phyloP scores from a whole-genome alignment of 2,888 invertebrate species.

The Mamestra brassicae region DNA sequence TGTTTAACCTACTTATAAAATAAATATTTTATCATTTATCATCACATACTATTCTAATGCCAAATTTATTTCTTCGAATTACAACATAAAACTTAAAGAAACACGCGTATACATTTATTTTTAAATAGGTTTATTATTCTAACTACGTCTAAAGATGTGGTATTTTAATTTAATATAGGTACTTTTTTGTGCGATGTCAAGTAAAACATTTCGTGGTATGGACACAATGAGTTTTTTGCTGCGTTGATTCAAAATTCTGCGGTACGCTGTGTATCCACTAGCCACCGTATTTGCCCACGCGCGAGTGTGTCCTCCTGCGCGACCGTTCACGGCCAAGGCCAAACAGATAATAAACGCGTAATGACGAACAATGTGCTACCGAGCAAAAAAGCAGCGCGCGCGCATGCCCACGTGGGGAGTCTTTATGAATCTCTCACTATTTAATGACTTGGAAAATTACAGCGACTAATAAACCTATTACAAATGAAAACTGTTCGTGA shows the following conservation, averaged over 20 bases:
- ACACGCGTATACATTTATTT: constrained; percentile 37
- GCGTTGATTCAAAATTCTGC: constrained; percentile 73
- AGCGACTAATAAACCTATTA: constrained; percentile 74
- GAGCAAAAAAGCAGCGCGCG: constrained; percentile 80
- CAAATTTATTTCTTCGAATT: constrained; percentile 50
- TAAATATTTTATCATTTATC: too few relatives aligned
- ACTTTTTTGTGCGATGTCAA: constrained; percentile 62
- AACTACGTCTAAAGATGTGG: constrained; percentile 56
- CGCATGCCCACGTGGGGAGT: constrained; percentile 84
- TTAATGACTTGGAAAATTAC: constrained; percentile 88
- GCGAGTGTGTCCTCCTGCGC: constrained; percentile 79
- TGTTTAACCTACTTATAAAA: too few relatives aligned
- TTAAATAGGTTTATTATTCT: constrained; percentile 58
- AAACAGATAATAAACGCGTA: constrained; percentile 86
- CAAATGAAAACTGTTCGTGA: constrained; percentile 76
- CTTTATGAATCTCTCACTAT: constrained; percentile 82
- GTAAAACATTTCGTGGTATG: constrained; percentile 67
- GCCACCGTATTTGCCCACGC: constrained; percentile 79
- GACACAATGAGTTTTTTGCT: constrained; percentile 73
- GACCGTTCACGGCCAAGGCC: constrained; percentile 90
- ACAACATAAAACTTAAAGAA: constrained; percentile 38
- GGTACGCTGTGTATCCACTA: constrained; percentile 72
- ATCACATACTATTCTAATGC: constrained; percentile 30
- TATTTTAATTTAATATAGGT: constrained; percentile 66
- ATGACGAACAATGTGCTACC: constrained; percentile 87